These are phyloP conservation scores for Gavialis gangeticus DNA, from an alignment of 2,113 vertebrate species.

Conservation along the genomic window DNA sequence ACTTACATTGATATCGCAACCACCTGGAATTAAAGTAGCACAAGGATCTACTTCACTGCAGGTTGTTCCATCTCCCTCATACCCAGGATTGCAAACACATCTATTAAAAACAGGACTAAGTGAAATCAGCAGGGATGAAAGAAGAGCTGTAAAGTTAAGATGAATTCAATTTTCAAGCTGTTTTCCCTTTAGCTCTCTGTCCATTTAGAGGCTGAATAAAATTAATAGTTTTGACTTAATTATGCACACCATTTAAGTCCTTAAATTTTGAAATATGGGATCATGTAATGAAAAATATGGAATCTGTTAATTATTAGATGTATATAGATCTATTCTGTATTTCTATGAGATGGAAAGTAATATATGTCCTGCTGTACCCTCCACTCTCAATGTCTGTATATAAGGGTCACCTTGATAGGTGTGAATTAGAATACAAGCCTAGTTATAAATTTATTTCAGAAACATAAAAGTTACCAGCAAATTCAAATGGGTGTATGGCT, in stretches of 20 bases:
- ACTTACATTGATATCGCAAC: slow-evolving; percentile 89
- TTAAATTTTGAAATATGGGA: background rate
- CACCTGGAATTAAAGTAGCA: slow-evolving; percentile 63
- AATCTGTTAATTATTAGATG: background rate
- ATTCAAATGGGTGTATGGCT: background rate
- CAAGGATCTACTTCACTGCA: slow-evolving; percentile 88
- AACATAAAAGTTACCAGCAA: background rate
- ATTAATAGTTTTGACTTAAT: background rate
- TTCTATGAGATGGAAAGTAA: background rate
- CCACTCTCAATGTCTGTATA: background rate
- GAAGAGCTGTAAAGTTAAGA: background rate
- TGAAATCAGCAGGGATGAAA: background rate
- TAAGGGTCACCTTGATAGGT: background rate
- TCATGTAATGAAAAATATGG: background rate
- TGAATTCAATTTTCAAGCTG: background rate
- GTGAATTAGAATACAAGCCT: background rate
- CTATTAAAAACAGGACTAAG: slow-evolving; percentile 66
- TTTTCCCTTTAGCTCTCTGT: background rate
- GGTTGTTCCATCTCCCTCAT: slow-evolving; percentile 86
- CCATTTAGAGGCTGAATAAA: slow-evolving; percentile 35
- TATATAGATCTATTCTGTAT: background rate
- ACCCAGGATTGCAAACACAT: slow-evolving; percentile 91
- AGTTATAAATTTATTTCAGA: background rate
- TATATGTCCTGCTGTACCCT: background rate
- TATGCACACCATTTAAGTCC: background rate